Conservation (phyloP, 92 coral and sea anemone species). For the Zoanthus gigantus region DNA sequence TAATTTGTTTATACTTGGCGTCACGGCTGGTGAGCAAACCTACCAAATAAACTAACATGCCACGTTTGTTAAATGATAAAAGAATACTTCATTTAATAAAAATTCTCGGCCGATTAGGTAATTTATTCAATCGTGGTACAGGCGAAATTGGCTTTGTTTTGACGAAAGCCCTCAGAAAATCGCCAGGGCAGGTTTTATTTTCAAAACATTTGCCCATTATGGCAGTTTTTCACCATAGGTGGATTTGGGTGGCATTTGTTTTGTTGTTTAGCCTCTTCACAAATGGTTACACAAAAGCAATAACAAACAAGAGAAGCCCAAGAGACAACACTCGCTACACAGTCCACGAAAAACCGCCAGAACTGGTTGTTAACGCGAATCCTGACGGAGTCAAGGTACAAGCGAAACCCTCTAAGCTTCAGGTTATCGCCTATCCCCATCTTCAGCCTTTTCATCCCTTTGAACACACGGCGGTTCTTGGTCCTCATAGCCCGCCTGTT, state of each 20-base stretch:
- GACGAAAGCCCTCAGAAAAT: constrained; percentile 19
- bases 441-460: constrained; percentile 90
- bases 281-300: constrained; percentile 60
- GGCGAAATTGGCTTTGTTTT: constrained; percentile 39
- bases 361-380: constrained; percentile 86
- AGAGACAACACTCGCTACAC: constrained; percentile 76
- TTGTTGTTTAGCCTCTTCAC: constrained; percentile 54
- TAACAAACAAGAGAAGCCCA: constrained; percentile 64
- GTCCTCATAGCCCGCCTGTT: constrained; percentile 99
- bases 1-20: constrained; percentile 24
- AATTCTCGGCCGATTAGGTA: constrained; percentile 46
- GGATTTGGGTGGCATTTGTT: constrained; percentile 66
- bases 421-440: constrained; percentile 95
- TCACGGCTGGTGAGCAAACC: constrained; percentile 42
- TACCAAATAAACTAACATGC: constrained; percentile 35
- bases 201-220: constrained; percentile 55
- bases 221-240: constrained; percentile 78
- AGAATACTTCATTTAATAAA: constrained; percentile 44
- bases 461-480: constrained; percentile 98
- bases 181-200: constrained; percentile 51
- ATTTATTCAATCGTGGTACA: neutral
- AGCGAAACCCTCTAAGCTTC: constrained; percentile 94
- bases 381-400: constrained; percentile 91
- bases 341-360: constrained; percentile 92
- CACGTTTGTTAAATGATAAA: constrained; percentile 48